Conservation (phyloP, 2,113 vertebrate genomes). For the Crypturellus undulatus region DNA sequence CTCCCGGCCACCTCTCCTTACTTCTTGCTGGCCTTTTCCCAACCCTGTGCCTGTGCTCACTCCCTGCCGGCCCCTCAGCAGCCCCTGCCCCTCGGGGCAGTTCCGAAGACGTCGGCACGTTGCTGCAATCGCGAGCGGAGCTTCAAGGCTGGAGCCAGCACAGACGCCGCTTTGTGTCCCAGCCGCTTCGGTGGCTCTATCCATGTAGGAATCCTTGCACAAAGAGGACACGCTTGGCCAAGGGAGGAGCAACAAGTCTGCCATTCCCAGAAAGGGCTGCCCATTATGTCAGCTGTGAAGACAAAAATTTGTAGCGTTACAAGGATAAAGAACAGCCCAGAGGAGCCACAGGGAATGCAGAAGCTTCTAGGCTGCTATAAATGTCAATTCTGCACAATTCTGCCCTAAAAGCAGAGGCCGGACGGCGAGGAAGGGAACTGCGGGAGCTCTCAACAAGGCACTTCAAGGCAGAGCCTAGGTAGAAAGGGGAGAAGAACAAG, state of each 20-base stretch:
- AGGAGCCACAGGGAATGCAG: not conserved
- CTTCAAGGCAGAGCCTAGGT: not conserved
- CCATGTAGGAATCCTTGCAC: not conserved
- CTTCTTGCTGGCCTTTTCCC: not conserved
- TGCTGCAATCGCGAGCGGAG: fast-evolving
- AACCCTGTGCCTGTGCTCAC: not conserved
- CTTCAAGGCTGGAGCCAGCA: not conserved
- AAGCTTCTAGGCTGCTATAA: not conserved
- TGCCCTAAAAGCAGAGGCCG: not conserved
- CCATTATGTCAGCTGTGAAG: not conserved
- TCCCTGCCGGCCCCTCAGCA: not conserved
- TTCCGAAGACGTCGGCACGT: not conserved
- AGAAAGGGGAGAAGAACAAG: not conserved
- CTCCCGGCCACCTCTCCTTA: not conserved
- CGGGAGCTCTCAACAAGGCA: not conserved
- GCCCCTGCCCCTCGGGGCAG: not conserved
- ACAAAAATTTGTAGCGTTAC: not conserved
- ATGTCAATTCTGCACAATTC: not conserved
- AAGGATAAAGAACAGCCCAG: not conserved
- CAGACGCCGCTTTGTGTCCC: not conserved
- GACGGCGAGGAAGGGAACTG: not conserved
- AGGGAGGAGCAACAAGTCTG: not conserved
- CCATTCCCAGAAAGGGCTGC: not conserved
- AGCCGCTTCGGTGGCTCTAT: fast-evolving
- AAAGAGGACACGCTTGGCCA: not conserved